Base-by-base conservation (phyloP, 37 sponge, comb jelly and placozoan genomes). In the Crambe crambe region DNA sequence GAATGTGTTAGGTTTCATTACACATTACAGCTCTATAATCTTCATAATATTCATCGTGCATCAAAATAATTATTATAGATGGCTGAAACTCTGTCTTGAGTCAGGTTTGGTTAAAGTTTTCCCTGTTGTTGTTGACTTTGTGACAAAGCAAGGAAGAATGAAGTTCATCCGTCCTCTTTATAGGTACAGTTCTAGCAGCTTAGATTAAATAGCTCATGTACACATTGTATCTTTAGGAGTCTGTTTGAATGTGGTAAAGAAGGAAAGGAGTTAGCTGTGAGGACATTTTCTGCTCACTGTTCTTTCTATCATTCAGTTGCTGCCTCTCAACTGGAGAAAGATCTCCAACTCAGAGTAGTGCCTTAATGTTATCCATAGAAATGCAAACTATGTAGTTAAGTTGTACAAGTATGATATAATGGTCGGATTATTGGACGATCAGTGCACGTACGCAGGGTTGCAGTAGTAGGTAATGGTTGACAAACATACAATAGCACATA, bases 131-230 rank as follows among this genome's bases (percentile, higher is more conserved):
- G 78, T 85, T 1, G 47, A 70, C 32, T 93, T 96, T 42, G 38
- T 93, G n/a, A 82, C 82, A 3, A 68, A 77, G 42, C 94, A 93
- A 70, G 97, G 97, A 22, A 78, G 97, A 38, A 93, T 93, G 94
- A 96, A 96, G 78, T 96, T 73, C 59, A 85, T 96, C 0, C 66
- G 92, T 54, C 87, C 89, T 51, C 84, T 88, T 0, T 93, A 93
- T 74, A 81, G 81, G 87, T 85, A 34, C 20, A 72, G 71, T 43
- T n/a, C n/a, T n/a, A n/a, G n/a, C n/a, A n/a, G n/a, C n/a, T 54
- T 2, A 27, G n/a, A 31, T 41, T 6, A 59, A 5, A 38, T 37
- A 5, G 12, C 10, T 47, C 51, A 47, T 15, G 51, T 47, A 15
- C 12, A 47, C 51, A 47, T 47, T 47, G 12, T 47, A 47, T 47